Evolutionary conservation across 2,888 invertebrate genomes (phyloP), one percentile per base, ranked within the genome.

Genomic region (Silvanus unidentatus): DNA sequence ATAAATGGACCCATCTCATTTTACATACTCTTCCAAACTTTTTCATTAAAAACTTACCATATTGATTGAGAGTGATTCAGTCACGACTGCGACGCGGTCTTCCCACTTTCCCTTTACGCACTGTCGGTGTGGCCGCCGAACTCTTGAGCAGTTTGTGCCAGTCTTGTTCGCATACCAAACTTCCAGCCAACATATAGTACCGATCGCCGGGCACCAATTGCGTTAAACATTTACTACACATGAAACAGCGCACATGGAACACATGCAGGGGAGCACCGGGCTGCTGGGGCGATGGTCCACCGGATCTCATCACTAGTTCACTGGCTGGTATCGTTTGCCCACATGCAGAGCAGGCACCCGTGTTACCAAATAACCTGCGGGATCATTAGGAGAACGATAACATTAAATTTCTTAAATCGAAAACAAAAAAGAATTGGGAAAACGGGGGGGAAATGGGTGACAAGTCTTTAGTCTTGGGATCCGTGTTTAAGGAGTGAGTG

Each of bases 231-330:
- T 93, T 92, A 75, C 88, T 90, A 80, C 95, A 95, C 62, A 87
- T 84, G 79, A 95, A 95, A 77, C 94, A 95, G 77, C 92, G 92
- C 75, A 93, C 81, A 79, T 95, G 95, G 81, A 91, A 94, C 65
- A 92, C 90, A 74, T 82, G 82, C 55, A 80, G 75, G 65, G 82
- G 75, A 78, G 73, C 68, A 56, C 73, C 74, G 45, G 76, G 78
- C 66, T 78, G 77, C 70, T 66, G 67, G 66, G 70, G 75, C 61
- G 71, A 71, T 42, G 62, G 75, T 58, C 79, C 76, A 57, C 82
- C 84, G 63, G 86, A 84, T 73, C 90, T 80, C 88, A 93, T 93
- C 66, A 95, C 93, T 74, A 92, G 83, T 75, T 95, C 95, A 75
- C 84, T 88, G 65, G 94, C 88, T 43, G 94, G 92, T 74, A 95